phyloP scores from a whole-genome alignment of 2,797 vertebrate species.

The Neoniphon sammara region DNA sequence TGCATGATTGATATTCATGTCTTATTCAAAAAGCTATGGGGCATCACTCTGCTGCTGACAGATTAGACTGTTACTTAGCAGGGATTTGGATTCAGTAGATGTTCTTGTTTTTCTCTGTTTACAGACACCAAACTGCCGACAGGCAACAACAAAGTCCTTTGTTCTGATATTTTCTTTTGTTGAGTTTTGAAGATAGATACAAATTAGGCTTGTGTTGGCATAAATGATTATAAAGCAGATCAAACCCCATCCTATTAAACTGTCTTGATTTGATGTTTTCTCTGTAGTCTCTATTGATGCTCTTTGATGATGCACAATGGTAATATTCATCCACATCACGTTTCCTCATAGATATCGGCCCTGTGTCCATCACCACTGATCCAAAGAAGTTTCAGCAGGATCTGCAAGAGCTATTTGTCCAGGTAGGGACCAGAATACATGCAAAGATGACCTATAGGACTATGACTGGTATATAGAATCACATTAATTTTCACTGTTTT shows the following conservation, averaged over 20 bases:
- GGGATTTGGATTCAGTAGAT: slow-evolving; percentile 32
- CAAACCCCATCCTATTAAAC: not conserved
- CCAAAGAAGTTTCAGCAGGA: slow-evolving; percentile 90
- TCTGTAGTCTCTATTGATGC: not conserved
- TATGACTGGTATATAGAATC: slow-evolving; percentile 1
- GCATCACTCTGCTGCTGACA: slow-evolving; percentile 42
- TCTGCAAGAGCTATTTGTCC: slow-evolving; percentile 92
- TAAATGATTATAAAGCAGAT: not conserved
- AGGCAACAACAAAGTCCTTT: slow-evolving; percentile 23
- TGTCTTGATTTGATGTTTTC: slow-evolving; percentile 13
- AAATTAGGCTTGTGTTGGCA: not conserved
- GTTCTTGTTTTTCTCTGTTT: slow-evolving; percentile 22
- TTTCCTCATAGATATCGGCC: slow-evolving; percentile 88
- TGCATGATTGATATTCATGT: slow-evolving; percentile 43
- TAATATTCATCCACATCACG: not conserved
- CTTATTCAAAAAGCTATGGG: slow-evolving; percentile 29
- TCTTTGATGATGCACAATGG: slow-evolving; percentile 42
- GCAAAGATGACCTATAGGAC: slow-evolving; percentile 6
- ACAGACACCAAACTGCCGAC: slow-evolving; percentile 19
- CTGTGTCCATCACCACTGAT: slow-evolving; percentile 91
- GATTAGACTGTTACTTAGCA: slow-evolving; percentile 35
- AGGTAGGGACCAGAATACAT: slow-evolving; percentile 83
- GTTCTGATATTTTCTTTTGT: slow-evolving; percentile 35
- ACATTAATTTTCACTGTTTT: slow-evolving; percentile 1
- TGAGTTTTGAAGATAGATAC: slow-evolving; percentile 20